Evolutionary conservation across 2,797 vertebrate genomes (phyloP), one percentile per base, ranked within the genome.

Genomic region (Gallinago nigripennis): DNA sequence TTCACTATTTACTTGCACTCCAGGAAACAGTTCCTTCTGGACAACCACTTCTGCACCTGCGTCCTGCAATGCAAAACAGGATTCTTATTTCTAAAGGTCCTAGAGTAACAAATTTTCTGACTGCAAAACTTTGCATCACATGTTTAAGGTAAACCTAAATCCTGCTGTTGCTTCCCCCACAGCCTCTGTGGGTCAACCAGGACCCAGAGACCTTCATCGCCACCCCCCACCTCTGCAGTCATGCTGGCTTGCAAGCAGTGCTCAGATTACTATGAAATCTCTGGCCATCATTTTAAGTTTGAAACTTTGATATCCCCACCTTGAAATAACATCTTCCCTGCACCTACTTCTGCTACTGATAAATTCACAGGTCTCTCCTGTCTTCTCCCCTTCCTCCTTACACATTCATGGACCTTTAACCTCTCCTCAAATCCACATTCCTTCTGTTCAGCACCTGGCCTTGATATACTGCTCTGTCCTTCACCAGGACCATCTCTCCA

Each of bases 1-100:
- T 64, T 94, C 96, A 68, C 72, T 93, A 64, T 98, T 98, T 94
- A 97, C 91, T 95, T 98, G 98, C 86, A 90, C 87, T 90, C 78
- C 25, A 3, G 92, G 92, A 90, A 92, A 78, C 50, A 91, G 76
- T 58, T 95, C 92, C 77, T 87, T 94, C 96, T 95, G 97, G 77
- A 95, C 88, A 97, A 88, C 56, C 60, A 87, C 68, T 93, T 95
- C 91, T 88, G 90, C 53, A 85, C 54, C 87, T 88, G 95, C 81
- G 72, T 92, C 82, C 98, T 98, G 88, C 41, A 98, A 97, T 4
- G 69, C 61, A 96, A 96, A 95, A 76, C 57, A 95, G 86, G 70
- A 90, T 73, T 95, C 86, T 80, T 86, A 92, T 70, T 92, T 90
- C 72, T 96, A 43, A 51, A 94, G 46, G 25, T 69, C 70, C 43